Base-by-base conservation (phyloP, 2,113 vertebrate genomes). In the Cranoglanis bouderius region DNA sequence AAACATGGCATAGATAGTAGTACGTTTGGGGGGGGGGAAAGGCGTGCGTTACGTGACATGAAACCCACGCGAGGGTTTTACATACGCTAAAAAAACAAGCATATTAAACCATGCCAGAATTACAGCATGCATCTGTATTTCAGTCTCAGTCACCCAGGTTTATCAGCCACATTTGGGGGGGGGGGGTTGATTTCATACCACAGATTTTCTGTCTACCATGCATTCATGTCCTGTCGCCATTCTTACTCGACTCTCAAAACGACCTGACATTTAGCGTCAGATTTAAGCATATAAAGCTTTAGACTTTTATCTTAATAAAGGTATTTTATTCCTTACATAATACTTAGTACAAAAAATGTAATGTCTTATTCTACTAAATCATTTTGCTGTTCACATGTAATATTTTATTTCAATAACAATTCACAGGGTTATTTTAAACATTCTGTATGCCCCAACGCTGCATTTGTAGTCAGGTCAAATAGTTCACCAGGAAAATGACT, bases 261-360 rank as follows among this genome's bases (percentile, higher is more conserved):
- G 40, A 85, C 12, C 51, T n/a, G 38, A 92, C 91, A 94, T 88
- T 88, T 91, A 94, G 94, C 93, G 43, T 89, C 63, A 90, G 92
- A 88, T 92, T 9, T 82, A 80, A 83, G 57, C 87, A 82, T 84
- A 89, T 85, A 21, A 74, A 80, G 43, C 7, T 49, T 85, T 78
- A 29, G 21, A 57, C 74, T 53, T 35, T 19, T 43, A 46, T 91
- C 85, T 12, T 13, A 51, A 87, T 85, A 26, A 10, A 57, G 86
- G 87, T 10, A 87, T 51, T 89, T 78, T 86, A 90, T 89, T 91
- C 59, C 85, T 83, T 55, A 91, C 51, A 88, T 21, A n/a, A 1
- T 26, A 14, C 12, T 88, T 89, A 94, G 92, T 94, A 93, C 88
- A 40, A 92, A 92, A 92, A 94, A 90, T 74, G 80, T 24, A 72